Conservation (phyloP, 2,113 vertebrate genomes). For the Bufo gargarizans region DNA sequence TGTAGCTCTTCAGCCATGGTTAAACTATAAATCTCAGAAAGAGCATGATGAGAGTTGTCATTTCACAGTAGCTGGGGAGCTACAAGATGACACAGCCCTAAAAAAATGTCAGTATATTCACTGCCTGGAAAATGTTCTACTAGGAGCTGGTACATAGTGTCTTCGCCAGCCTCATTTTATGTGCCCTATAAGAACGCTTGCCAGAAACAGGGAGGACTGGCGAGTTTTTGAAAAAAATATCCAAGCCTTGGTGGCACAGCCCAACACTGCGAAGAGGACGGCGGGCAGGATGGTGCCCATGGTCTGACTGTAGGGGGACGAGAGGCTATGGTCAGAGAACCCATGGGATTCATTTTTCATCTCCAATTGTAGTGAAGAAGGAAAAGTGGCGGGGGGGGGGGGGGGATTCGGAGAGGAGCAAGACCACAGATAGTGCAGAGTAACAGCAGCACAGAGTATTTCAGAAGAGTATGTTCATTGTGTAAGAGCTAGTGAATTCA, state of each 20-base stretch:
- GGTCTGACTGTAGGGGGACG: too few relatives aligned
- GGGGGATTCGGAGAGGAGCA: too few relatives aligned
- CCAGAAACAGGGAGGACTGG: background rate
- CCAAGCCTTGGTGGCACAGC: background rate
- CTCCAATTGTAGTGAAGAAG: background rate
- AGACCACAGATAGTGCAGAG: background rate
- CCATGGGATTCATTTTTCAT: background rate
- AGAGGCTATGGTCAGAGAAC: too few relatives aligned
- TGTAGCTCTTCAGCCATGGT: too few relatives aligned
- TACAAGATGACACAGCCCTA: background rate
- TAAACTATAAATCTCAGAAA: background rate
- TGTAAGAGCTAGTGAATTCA: too few relatives aligned
- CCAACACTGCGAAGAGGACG: background rate
- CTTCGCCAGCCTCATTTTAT: conserved; percentile 1
- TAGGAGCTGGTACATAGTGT: background rate
- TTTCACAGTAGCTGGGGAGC: background rate
- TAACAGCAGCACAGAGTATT: background rate
- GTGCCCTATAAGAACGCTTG: background rate
- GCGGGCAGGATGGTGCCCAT: background rate
- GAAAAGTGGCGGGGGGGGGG: too few relatives aligned
- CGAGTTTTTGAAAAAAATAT: background rate
- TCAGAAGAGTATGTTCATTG: background rate
- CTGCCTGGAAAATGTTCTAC: background rate
- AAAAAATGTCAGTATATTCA: background rate
- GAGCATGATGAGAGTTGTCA: background rate